Evolutionary conservation across 1,140 invertebrate genomes (phyloP).

Genomic region (Drosophila novamexicana): DNA sequence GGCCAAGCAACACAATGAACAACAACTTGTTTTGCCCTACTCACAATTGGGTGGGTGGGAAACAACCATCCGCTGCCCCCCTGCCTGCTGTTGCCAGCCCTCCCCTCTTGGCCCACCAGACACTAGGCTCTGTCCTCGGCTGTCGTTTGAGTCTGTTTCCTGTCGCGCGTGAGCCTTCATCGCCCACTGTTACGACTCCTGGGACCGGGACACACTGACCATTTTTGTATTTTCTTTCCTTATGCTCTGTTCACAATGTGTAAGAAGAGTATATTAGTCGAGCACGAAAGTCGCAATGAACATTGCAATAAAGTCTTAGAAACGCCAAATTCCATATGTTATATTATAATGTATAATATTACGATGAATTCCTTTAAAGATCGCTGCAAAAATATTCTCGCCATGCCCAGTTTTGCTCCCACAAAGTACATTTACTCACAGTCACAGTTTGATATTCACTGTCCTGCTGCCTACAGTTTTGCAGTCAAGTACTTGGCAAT

Average conservation of each 20-base stretch:
- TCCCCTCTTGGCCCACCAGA: neutral
- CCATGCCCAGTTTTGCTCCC: too few relatives aligned
- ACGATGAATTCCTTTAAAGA: too few relatives aligned
- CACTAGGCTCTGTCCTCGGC: neutral
- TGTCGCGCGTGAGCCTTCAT: slow-evolving; percentile 11
- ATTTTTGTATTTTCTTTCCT: slow-evolving; percentile 4
- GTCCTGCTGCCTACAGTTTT: neutral
- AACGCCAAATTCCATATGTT: too few relatives aligned
- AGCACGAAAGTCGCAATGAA: too few relatives aligned
- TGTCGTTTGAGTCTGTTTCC: slow-evolving; percentile 16
- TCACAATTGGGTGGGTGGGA: slow-evolving; percentile 24
- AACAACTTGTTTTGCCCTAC: slow-evolving; percentile 73
- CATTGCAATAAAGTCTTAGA: too few relatives aligned
- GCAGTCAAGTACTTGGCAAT: too few relatives aligned
- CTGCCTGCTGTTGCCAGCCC: neutral
- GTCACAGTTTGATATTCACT: neutral
- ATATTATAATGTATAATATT: too few relatives aligned
- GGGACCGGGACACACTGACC: slow-evolving; percentile 9
- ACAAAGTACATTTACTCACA: too few relatives aligned
- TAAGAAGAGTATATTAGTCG: neutral
- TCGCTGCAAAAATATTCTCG: too few relatives aligned
- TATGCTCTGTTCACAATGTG: neutral
- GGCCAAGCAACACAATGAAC: slow-evolving; percentile 48
- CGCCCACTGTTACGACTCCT: slow-evolving; percentile 5
- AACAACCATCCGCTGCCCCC: slow-evolving; percentile 1